Base-by-base conservation (phyloP, 2,797 vertebrate species). In the Synaphobranchus kaupii region DNA sequence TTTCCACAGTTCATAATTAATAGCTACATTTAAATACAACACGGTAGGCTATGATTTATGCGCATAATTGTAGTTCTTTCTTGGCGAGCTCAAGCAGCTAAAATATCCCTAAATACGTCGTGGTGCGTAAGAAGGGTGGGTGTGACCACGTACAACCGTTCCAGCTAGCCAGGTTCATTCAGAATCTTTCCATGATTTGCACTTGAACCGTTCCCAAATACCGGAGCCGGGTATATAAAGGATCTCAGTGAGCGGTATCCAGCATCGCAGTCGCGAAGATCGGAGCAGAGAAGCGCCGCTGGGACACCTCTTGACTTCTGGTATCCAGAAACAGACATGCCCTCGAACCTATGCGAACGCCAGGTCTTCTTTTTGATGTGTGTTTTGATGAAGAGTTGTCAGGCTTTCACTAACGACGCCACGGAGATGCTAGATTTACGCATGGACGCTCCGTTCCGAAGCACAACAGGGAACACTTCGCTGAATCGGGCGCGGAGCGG, bases 311-410 rank as follows among this genome's bases (percentile, higher is more conserved):
- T 3, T n/a, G 71, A 31, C 28, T 68, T 68, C 63, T 25, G 7
- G 22, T 25, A 68, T 22, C 63, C 63, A 25, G 63, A 68, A 68
- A 28, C 22, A 22, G 63, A 6, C 71, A 87, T 87, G 86, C 58
- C 56, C 25, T 82, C 44, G 1, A 34, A 81, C 44, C 17, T 80
- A 48, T 52, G 56, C 58, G 86, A 87, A 68, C 66, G 22, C 86
- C 60, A 48, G 12, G 15, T 87, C 78, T 9, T 83, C 22, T 82
- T 87, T 68, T 22, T 87, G 44, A 47, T 87, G 8, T 87, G 86
- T 56, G 39, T 83, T 31, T 68, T 87, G 31, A 22, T 87, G 17
- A 39, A 39, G 39, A 63, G 78, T 48, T 68, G 58, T 50, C 86
- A 87, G 80, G 56, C 86, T 44, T 50, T 83, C 50, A 50, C 39